Evolutionary conservation across 2,888 invertebrate species (phyloP), one percentile per base, ranked within the genome.

Genomic region (Synanthedon vespiformis): DNA sequence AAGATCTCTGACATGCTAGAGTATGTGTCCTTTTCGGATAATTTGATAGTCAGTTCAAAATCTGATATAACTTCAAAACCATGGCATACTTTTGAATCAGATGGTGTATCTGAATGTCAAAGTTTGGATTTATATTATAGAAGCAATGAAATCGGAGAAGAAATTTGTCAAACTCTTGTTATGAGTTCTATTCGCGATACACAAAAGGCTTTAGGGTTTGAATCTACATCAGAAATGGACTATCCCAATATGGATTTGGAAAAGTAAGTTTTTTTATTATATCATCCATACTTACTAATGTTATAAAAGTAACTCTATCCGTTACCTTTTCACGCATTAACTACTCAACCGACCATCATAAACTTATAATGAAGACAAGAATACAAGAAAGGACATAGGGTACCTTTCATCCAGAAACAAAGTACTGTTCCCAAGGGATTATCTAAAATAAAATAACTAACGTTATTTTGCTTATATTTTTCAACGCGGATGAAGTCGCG

Each of bases 1-100:
- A 67, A 64, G 51, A 59, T 84, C 51, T 64, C 72, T 13, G 60
- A 70, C 53, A 69, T 77, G 4, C 58, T 87, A 51, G 82, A 85
- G 58, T 68, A 71, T 11, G 57, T 89, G 51, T 84, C 88, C 51
- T 50, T 80, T n/a, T 77, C 88, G 53, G 85, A 86, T 61, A 70
- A 60, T 52, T 68, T 70, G 27, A 64, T 62, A 51, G 54, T 56
- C 14, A 60, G 52, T 10, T 55, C 57, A 40, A 61, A 57, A 44
- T 49, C 53, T 40, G 62, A 73, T 56, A 62, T 80, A 27, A 62
- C 68, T 56, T 72, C 72, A 51, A 57, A 64, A 40, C 83, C 84
- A 11, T 86, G 86, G 86, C 62, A 63, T 51, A 61, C 61, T 40
- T 55, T 59, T 52, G 80, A 77, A 65, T 64, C 54, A 51, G 67